Evolutionary conservation across 2,888 invertebrate genomes (phyloP).

Genomic region (Callyntrura sp.): DNA sequence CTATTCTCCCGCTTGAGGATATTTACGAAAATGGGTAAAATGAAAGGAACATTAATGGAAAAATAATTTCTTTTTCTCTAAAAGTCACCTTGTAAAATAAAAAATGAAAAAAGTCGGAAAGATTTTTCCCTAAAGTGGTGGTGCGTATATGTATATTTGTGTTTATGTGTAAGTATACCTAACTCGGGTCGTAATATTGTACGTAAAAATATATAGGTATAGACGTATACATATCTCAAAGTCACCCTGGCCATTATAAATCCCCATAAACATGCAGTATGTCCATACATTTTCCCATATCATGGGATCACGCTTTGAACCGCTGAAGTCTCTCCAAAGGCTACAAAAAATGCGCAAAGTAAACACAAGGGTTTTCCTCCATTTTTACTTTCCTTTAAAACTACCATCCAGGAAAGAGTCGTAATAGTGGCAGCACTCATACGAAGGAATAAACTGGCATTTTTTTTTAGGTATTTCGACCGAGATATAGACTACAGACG

Average conservation of each 20-base stretch:
- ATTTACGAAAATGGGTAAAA: constrained; percentile 61
- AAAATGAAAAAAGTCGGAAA: constrained; percentile 33
- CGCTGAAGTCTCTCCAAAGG: no score
- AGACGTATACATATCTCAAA: neutral
- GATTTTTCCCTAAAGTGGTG: neutral
- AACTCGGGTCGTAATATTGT: no score
- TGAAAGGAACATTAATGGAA: constrained; percentile 72
- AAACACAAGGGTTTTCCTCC: constrained; percentile 20
- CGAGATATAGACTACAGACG: neutral
- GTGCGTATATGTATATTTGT: no score
- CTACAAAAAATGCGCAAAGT: constrained; percentile 32
- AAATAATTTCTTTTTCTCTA: constrained; percentile 74
- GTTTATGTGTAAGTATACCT: no score
- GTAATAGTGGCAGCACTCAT: neutral
- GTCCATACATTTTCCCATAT: no score
- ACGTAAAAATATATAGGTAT: no score
- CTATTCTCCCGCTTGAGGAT: constrained; percentile 6
- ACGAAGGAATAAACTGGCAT: constrained; percentile 30
- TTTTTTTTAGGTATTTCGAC: constrained; percentile 6
- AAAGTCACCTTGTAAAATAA: constrained; percentile 67
- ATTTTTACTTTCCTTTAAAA: neutral
- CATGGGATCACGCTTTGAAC: no score
- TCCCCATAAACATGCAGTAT: constrained; percentile 10
- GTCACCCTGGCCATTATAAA: no score
- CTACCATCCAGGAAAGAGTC: neutral